Base-by-base conservation (phyloP, 2,113 vertebrate species). In the Puffinus mauretanicus region DNA sequence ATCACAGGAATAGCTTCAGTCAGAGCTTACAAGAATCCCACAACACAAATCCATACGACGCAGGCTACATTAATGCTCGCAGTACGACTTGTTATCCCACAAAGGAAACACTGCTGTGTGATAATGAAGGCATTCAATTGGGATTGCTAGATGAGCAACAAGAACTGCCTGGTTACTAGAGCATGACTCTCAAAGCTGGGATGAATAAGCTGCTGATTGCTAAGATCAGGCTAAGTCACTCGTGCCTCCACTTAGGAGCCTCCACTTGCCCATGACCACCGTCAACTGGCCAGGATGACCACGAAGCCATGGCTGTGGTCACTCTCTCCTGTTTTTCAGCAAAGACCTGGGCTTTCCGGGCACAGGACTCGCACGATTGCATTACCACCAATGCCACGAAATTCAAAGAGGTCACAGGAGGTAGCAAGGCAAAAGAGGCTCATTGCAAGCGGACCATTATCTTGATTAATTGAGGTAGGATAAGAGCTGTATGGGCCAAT, bases 81-180 rank as follows among this genome's bases (percentile, higher is more conserved):
- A 9, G 79, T 72, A 22, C 44, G 92, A 93, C 90, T 96, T 61
- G 94, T 97, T 94, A 94, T 72, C 90, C 95, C 95, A 90, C 95
- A 92, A 94, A 92, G 90, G 95, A 85, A 96, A 94, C 88, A 25
- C 95, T 5, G 92, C 94, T 88, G 96, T 65, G 90, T 76, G 92
- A 88, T 94, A 96, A 95, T 90, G 96, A 93, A 95, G 92, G 81
- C 44, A 4, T 79, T 95, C 92, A 58, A 76, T 88, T 76, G 96
- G 94, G 96, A 93, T 92, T 96, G 94, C 49, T 5, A 88, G 91
- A 95, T 82, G 93, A 96, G 71, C 92, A 94, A 72, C 71, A 80
- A 88, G 79, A 93, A 77, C 79, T 80, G 93, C 93, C 94, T 93
- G 95, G 16, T 86, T 83, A 92, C 82, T 60, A 44, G 85, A 96